These are phyloP conservation scores for Xestia ashworthii DNA, from an alignment of 2,888 invertebrate genomes.

Conservation along the genomic window DNA sequence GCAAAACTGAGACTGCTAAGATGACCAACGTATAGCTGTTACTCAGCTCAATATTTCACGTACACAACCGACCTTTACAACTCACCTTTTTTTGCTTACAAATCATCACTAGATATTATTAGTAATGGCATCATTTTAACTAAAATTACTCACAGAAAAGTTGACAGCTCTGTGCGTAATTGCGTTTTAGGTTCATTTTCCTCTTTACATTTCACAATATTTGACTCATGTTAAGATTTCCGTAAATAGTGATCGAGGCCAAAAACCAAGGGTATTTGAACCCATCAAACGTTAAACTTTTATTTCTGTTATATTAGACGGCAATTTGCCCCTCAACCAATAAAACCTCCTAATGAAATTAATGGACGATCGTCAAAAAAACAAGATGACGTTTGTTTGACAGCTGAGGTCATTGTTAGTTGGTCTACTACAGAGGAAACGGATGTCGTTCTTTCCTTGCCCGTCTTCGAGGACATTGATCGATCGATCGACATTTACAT, in stretches of 20 bases:
- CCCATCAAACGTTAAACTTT: conserved; percentile 45
- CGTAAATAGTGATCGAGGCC: conserved; percentile 23
- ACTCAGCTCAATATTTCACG: background rate
- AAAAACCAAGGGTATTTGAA: conserved; percentile 45
- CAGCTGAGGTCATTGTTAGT: conserved; percentile 69
- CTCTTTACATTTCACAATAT: conserved; percentile 20
- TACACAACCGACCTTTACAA: background rate
- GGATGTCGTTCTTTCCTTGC: conserved; percentile 75
- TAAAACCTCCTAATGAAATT: conserved; percentile 54
- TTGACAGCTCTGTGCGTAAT: conserved; percentile 35
- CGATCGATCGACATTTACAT: conserved; percentile 74
- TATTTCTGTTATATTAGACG: conserved; percentile 42
- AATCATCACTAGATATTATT: conserved; percentile 17
- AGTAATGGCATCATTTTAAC: conserved; percentile 32
- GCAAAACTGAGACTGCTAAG: background rate
- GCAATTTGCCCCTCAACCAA: conserved; percentile 31
- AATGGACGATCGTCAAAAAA: conserved; percentile 52
- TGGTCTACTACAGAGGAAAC: conserved; percentile 72
- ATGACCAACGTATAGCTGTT: background rate
- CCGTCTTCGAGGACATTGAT: conserved; percentile 74
- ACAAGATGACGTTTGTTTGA: conserved; percentile 67
- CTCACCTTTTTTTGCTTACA: background rate
- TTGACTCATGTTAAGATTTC: conserved; percentile 19
- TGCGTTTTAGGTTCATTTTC: conserved; percentile 29
- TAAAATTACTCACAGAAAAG: conserved; percentile 10